A percentile compares a stretch with the other conserved stretches of the same genome.
These are phyloP conservation scores for Drosophila nr. medialis DNA, from an alignment of 2,888 invertebrate species.

Conservation along the genomic window DNA sequence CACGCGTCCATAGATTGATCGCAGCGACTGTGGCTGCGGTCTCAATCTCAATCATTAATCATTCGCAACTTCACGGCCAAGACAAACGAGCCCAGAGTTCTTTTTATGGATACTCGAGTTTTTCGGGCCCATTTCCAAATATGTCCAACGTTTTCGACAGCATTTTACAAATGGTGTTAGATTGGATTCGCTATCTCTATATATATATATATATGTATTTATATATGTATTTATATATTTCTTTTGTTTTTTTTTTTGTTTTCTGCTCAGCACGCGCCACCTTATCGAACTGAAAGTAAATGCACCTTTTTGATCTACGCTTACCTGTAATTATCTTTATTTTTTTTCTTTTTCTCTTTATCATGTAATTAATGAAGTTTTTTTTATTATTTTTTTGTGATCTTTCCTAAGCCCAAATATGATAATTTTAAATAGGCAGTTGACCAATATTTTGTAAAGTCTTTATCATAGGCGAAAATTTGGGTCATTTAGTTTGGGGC, in stretches of 20 bases:
- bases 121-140: constrained; percentile 42
- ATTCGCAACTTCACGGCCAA: constrained; percentile 60
- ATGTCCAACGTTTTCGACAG: constrained; percentile 43
- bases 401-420: constrained; percentile 38
- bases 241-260: constrained; percentile 4
- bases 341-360: constrained; percentile 32
- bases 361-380: constrained; percentile 66
- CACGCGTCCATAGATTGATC: constrained; percentile 40
- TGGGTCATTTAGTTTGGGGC: constrained; percentile 20
- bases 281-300: constrained; percentile 39
- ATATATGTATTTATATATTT: background rate
- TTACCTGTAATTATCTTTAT: constrained; percentile 53
- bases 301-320: constrained; percentile 60
- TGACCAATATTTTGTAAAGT: constrained; percentile 35
- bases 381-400: constrained; percentile 27
- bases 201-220: background rate
- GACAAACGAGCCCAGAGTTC: constrained; percentile 40
- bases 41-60: constrained; percentile 57
- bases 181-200: constrained; percentile 24
- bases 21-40: constrained; percentile 27
- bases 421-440: constrained; percentile 45
- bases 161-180: constrained; percentile 59
- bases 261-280: constrained; percentile 52
- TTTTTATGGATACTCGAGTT: constrained; percentile 50
- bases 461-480: constrained; percentile 42